Conservation (phyloP, 2,797 vertebrate genomes). For the Premnoplex brunnescens region DNA sequence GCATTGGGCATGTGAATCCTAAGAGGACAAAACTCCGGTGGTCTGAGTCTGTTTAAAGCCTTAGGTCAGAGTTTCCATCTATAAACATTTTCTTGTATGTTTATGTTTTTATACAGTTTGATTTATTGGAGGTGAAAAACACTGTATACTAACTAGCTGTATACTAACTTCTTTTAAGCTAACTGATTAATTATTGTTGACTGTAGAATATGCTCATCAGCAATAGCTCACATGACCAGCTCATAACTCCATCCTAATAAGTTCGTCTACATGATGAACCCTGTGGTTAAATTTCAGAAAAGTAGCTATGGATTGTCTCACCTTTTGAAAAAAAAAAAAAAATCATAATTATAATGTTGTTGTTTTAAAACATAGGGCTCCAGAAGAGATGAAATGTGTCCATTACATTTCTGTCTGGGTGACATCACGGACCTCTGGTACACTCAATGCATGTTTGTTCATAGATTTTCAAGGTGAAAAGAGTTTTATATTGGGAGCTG, state of each 20-base stretch:
- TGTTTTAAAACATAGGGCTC: not conserved
- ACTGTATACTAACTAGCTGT: slow-evolving; percentile 26
- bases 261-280: not conserved
- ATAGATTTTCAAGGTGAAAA: not conserved
- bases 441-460: not conserved
- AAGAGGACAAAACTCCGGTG: slow-evolving; percentile 8
- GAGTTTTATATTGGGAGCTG: not conserved
- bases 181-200: slow-evolving; percentile 53
- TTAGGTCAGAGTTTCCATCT: slow-evolving; percentile 58
- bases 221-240: not conserved
- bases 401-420: not conserved
- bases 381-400: not conserved
- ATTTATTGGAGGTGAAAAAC: slow-evolving; percentile 62
- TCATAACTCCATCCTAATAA: not conserved
- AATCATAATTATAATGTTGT: not conserved
- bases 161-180: not conserved
- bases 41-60: slow-evolving; percentile 46
- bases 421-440: not conserved
- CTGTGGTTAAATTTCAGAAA: not conserved
- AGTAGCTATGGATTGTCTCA: not conserved
- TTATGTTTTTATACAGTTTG: slow-evolving; percentile 38
- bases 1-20: not conserved
- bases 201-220: not conserved
- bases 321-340: not conserved
- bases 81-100: slow-evolving; percentile 48